Percentiles rank a stretch among this genome's conserved stretches.
Conservation (phyloP, 92 coral and sea anemone species). For the Bergia sp. region DNA sequence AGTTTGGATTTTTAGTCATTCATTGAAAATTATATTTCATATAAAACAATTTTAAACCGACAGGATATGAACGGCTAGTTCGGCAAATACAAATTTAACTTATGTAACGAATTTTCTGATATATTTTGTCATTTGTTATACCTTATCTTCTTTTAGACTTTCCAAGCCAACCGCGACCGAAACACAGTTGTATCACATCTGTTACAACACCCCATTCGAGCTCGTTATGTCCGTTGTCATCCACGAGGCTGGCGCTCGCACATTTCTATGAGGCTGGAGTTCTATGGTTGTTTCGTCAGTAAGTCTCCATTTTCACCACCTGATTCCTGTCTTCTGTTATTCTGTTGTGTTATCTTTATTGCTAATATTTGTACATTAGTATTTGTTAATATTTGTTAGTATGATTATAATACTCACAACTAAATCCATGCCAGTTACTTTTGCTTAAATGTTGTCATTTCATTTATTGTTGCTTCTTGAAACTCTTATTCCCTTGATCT, state of each 20-base stretch:
- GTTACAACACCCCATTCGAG: slow-evolving; percentile 63
- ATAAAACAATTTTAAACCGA: too few species aligned
- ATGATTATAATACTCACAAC: too few species aligned
- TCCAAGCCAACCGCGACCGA: slow-evolving; percentile 71
- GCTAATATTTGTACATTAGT: background rate
- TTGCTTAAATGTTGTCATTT: too few species aligned
- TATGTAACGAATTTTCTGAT: too few species aligned
- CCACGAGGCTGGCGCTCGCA: slow-evolving; percentile 76
- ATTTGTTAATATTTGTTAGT: too few species aligned
- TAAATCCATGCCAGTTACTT: too few species aligned
- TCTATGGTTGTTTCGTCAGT: slow-evolving; percentile 68
- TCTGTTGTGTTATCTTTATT: background rate
- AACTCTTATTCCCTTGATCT: background rate
- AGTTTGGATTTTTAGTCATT: too few species aligned
- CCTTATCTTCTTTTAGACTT: slow-evolving; percentile 40
- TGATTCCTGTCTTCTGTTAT: background rate
- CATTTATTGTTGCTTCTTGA: too few species aligned
- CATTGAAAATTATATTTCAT: too few species aligned
- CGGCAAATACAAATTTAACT: too few species aligned
- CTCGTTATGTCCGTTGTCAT: slow-evolving; percentile 55
- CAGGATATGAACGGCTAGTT: too few species aligned
- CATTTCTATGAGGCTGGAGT: slow-evolving; percentile 62
- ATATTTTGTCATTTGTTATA: background rate
- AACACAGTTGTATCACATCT: slow-evolving; percentile 56
- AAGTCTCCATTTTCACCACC: slow-evolving; percentile 8